Evolutionary conservation across 2,888 invertebrate genomes (phyloP), one percentile per base, ranked within the genome.

Genomic region (Resseliella maxima): DNA sequence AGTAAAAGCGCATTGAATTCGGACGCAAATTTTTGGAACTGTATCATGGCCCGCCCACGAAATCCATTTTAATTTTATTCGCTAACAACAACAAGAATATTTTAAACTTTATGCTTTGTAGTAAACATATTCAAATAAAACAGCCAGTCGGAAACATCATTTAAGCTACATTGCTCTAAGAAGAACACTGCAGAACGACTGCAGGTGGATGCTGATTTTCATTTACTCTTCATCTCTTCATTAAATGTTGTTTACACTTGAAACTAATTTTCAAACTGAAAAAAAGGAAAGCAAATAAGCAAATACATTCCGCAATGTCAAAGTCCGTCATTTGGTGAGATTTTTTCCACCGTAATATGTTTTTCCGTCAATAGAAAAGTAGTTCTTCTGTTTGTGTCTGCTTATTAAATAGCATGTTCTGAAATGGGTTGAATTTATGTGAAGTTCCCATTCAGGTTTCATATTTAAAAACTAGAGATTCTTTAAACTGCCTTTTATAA

Each of bases 171-270:
- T 5, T 59, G 35, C 18, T 72, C n/a, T n/a, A n/a, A n/a, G n/a
- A n/a, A n/a, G n/a, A n/a, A n/a, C n/a, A n/a, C n/a, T n/a, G n/a
- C n/a, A 18, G 31, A 72, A 31, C 27, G 15, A 72, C 35, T 72
- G 31, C 72, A 31, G 72, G 31, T 31, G 15, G n/a, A 72, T 31
- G 3, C n/a, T 18, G 72, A 72, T 35, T 72, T 72, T 72, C 72
- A 72, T 72, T n/a, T n/a, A n/a, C n/a, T n/a, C n/a, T n/a, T n/a
- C n/a, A n/a, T n/a, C n/a, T n/a, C 72, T 18, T 72, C 72, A 59
- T 72, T 31, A 72, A 72, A 72, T 72, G 72, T 72, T 72, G 72
- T 72, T 72, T 72, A 72, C 72, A 15, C 2, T 72, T 72, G 15
- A 15, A 72, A 72, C 72, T 72, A 72, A 72, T 72, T 72, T 72